These are phyloP conservation scores for Caenorhabditis parvicauda DNA, from an alignment of 2,888 invertebrate genomes.

Conservation along the genomic window DNA sequence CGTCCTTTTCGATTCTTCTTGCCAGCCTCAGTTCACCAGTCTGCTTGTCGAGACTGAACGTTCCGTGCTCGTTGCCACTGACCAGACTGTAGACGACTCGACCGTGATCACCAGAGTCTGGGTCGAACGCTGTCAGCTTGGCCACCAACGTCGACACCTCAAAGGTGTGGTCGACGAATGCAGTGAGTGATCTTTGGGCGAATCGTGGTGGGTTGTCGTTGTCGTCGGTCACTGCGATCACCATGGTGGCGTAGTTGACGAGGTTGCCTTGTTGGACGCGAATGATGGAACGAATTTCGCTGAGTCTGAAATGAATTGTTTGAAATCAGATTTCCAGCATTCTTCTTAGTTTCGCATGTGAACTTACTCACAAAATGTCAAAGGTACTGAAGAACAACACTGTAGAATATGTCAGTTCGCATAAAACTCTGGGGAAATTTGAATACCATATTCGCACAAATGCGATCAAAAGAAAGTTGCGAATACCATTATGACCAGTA, in stretches of 20 bases:
- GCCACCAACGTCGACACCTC: slow-evolving; percentile 8
- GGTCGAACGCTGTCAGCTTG: slow-evolving; percentile 82
- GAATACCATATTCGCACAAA: too few relatives aligned
- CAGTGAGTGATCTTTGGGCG: slow-evolving; percentile 29
- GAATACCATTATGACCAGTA: too few relatives aligned
- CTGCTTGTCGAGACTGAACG: slow-evolving; percentile 47
- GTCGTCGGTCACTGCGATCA: slow-evolving; percentile 63
- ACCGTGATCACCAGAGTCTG: slow-evolving; percentile 88
- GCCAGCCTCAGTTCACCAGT: slow-evolving; percentile 44
- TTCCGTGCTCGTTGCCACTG: slow-evolving; percentile 74
- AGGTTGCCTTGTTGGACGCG: slow-evolving; percentile 35
- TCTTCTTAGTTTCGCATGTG: too few relatives aligned
- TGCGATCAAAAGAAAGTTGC: too few relatives aligned
- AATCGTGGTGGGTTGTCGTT: slow-evolving; percentile 66
- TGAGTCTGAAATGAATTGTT: too few relatives aligned
- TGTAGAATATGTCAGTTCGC: too few relatives aligned
- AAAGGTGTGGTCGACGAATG: slow-evolving; percentile 27
- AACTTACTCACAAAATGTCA: too few relatives aligned
- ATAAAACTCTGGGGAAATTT: too few relatives aligned
- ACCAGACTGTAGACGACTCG: slow-evolving; percentile 84
- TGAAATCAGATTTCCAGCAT: too few relatives aligned
- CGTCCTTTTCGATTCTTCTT: slow-evolving; percentile 18
- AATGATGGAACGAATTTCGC: slow-evolving; percentile 24
- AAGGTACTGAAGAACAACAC: too few relatives aligned
- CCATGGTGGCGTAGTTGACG: slow-evolving; percentile 28